Conservation (phyloP, 2,888 invertebrate species). For the Chrysolina haemoptera region DNA sequence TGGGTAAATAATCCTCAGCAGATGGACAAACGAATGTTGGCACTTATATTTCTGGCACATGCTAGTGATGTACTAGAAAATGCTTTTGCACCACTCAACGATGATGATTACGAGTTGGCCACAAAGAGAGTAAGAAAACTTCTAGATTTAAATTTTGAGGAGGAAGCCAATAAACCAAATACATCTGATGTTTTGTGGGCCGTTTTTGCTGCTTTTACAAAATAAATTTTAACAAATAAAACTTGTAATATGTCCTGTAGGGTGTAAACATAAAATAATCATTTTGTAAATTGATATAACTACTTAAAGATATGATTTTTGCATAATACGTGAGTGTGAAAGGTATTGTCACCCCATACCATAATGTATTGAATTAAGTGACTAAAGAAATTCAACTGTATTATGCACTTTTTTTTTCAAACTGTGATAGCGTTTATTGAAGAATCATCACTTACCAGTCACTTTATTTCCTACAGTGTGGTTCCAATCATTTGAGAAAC, state of each 20-base stretch:
- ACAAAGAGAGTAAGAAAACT: constrained; percentile 97
- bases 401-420: constrained; percentile 25
- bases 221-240: constrained; percentile 75
- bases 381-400: constrained; percentile 24
- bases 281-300: constrained; percentile 50
- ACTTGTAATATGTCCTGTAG: constrained; percentile 40
- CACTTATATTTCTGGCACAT: constrained; percentile 95
- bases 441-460: constrained; percentile 33
- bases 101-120: constrained; percentile 98
- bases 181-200: constrained; percentile 98
- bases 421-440: constrained; percentile 42
- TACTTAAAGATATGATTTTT: constrained; percentile 35
- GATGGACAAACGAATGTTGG: constrained; percentile 95
- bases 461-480: constrained; percentile 35
- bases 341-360: constrained; percentile 19
- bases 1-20: constrained; percentile 98
- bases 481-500: constrained; percentile 27
- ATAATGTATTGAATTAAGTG: constrained; percentile 41
- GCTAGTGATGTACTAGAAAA: constrained; percentile 99
- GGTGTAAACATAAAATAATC: constrained; percentile 41
- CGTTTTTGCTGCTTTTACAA: constrained; percentile 98
- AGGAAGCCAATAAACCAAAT: constrained; percentile 92
- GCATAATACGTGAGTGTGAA: constrained; percentile 36
- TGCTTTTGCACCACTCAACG: constrained; percentile 97
- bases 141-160: constrained; percentile 96